Evolutionary conservation across 2,888 invertebrate species (phyloP), one percentile per base, ranked within the genome.

Genomic region (Diploptera punctata): DNA sequence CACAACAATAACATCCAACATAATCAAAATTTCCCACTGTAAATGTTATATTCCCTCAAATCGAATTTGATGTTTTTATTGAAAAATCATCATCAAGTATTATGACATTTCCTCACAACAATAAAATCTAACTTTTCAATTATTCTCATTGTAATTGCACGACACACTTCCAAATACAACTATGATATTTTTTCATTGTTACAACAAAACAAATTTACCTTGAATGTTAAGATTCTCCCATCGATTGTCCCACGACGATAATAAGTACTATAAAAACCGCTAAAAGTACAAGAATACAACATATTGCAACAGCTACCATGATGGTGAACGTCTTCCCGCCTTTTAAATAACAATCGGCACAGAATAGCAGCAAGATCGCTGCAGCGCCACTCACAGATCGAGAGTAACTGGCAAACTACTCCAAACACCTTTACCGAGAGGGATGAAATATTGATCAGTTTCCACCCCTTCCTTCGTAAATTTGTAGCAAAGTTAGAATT

Each of bases 261-360:
- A 93, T 93, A 80, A 93, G 89, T 77, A 93, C 88, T 79, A 93
- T 93, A 86, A 93, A 93, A 77, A 93, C 93, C 77, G 91, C 90
- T 81, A 93, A 85, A 77, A 93, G 87, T 82, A 93, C 91, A 80
- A 93, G 86, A 80, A 93, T 92, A 83, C 93, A 93, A 85, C 93
- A 93, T 79, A 93, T 92, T 79, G 93, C 93, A 79, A 93, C 93
- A 76, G 92, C 93, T 81, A 93, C 91, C 93, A 93, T 93, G 79
- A 79, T 83, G 52, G 31, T 21, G 33, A 7, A 24, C 38, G 16
- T 19, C 5, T 21, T 62, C 62, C 62, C 62, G 19, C 38, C 62
- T 38, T 21, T 7, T 31, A 18, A 29, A 16, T n/a, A 18, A 19
- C 54, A 26, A 54, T 1, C 19, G 29, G 3, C 38, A 21, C 43